A percentile compares a stretch with the other conserved stretches of the same genome.
Conservation (phyloP, 2,888 invertebrate genomes). For the Drosophila greeni region DNA sequence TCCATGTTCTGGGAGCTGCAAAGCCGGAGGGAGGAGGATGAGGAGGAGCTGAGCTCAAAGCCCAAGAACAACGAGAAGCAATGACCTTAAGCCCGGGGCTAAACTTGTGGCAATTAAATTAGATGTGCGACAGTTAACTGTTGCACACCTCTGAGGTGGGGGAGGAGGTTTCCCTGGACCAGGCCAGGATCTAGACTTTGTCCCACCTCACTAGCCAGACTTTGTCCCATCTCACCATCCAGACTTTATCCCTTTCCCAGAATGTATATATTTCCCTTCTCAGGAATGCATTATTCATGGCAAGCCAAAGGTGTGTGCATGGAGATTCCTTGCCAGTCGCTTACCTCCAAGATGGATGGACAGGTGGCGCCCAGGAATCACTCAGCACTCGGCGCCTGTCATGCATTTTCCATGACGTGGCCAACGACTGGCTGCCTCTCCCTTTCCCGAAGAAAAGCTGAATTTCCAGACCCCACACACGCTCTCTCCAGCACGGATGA, state of each 20-base stretch:
- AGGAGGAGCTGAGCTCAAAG: slow-evolving; percentile 10
- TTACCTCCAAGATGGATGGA: slow-evolving; percentile 1
- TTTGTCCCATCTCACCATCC: too few species aligned
- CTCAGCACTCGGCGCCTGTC: slow-evolving; percentile 6
- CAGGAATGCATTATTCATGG: neutral
- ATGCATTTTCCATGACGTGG: slow-evolving; percentile 44
- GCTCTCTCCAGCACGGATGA: slow-evolving; percentile 38
- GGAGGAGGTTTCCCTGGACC: slow-evolving; percentile 5
- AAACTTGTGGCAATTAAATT: slow-evolving; percentile 53
- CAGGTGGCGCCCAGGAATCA: slow-evolving; percentile 43
- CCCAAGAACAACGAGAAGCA: slow-evolving; percentile 4
- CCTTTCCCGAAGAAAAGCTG: neutral
- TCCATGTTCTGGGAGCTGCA: too few species aligned
- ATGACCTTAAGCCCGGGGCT: slow-evolving; percentile 28
- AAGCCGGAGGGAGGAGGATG: too few species aligned
- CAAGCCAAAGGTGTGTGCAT: neutral
- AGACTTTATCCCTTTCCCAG: neutral
- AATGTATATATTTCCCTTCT: neutral
- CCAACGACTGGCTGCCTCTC: neutral
- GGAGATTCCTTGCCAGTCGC: neutral
- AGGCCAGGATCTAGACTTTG: too few species aligned
- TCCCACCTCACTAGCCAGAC: too few species aligned
- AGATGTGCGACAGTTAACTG: slow-evolving; percentile 43
- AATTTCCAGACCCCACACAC: slow-evolving; percentile 3
- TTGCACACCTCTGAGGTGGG: slow-evolving; percentile 40